Evolutionary conservation across 2,888 invertebrate genomes (phyloP).

Genomic region (Nesidiocoris tenuis): DNA sequence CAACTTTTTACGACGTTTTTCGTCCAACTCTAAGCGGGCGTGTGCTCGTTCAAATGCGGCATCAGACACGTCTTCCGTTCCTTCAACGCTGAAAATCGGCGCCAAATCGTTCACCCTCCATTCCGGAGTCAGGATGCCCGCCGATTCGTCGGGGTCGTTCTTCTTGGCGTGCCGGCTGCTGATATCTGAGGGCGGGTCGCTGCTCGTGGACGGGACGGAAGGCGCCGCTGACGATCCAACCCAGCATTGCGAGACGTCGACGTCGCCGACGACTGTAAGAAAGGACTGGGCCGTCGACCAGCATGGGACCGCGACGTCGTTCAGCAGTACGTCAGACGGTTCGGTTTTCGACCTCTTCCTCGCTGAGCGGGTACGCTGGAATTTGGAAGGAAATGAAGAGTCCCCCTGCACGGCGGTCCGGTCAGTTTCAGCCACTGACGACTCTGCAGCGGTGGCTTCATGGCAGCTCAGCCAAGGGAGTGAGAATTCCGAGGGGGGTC

Average conservation of each 20-base stretch:
- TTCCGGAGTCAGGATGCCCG: no score
- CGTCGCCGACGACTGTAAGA: conserved; percentile 22
- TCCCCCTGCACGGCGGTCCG: background rate
- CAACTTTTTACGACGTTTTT: conserved; percentile 63
- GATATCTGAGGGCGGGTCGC: no score
- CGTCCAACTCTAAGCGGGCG: conserved; percentile 65
- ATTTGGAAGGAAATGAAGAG: no score
- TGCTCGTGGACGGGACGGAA: no score
- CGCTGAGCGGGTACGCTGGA: conserved; percentile 9
- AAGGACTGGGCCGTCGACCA: conserved; percentile 20
- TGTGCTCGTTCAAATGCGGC: conserved; percentile 81
- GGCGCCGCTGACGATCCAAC: conserved; percentile 15
- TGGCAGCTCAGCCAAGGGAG: conserved; percentile 23
- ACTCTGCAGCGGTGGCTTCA: no score
- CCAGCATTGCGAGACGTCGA: conserved; percentile 6
- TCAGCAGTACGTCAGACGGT: background rate
- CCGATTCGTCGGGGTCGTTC: no score
- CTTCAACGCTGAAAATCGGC: conserved; percentile 69
- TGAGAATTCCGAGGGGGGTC: no score
- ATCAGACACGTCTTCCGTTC: conserved; percentile 82
- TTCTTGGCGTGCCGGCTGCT: no score
- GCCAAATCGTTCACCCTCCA: conserved; percentile 71
- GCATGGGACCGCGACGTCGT: background rate
- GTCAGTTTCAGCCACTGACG: no score
- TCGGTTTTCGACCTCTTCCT: conserved; percentile 19